Evolutionary conservation across 2,888 invertebrate genomes (phyloP), one percentile per base, ranked within the genome.

Genomic region (Latheticus oryzae): DNA sequence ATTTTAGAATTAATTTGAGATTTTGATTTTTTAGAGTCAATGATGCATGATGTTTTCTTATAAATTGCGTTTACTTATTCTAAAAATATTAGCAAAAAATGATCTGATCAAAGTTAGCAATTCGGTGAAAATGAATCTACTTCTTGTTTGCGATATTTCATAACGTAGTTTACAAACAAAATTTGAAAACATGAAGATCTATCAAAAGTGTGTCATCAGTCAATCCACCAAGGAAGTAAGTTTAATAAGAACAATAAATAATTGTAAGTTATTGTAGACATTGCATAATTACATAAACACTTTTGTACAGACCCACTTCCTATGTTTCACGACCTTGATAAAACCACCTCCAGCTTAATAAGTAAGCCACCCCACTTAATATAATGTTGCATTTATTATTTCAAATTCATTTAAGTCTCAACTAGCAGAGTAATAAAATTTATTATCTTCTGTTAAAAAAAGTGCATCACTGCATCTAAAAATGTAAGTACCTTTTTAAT

Each of bases 251-350:
- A 47, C 17, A 33, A 33, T 35, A 42, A 52, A n/a, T n/a, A 15
- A 53, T 60, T 43, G 62, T 54, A 62, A 63, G 17, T 15, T 43
- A 24, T 43, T 43, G 33, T 30, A 51, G 12, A 40, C 13, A 53
- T 63, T 65, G 58, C 62, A 59, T 57, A 58, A 64, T 56, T 57
- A 32, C 38, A 51, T 33, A 52, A 52, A 52, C 52, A 42, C 23
- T 52, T 52, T 52, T 42, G 24, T 42, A 17, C 11, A 15, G 5
- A 30, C 12, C 11, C 15, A 32, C 32, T 52, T 42, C 52, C 42
- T 52, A 32, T 32, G 21, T 42, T 32, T 51, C 51, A 11, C 32
- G 42, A 42, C 52, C 52, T 52, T 52, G 42, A 32, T n/a, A 13
- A 1, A 26, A 23, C 21, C 42, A 40, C 52, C 52, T 52, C 52